Evolutionary conservation across 2,113 vertebrate genomes (phyloP).

Genomic region (Ramphastos sulfuratus): DNA sequence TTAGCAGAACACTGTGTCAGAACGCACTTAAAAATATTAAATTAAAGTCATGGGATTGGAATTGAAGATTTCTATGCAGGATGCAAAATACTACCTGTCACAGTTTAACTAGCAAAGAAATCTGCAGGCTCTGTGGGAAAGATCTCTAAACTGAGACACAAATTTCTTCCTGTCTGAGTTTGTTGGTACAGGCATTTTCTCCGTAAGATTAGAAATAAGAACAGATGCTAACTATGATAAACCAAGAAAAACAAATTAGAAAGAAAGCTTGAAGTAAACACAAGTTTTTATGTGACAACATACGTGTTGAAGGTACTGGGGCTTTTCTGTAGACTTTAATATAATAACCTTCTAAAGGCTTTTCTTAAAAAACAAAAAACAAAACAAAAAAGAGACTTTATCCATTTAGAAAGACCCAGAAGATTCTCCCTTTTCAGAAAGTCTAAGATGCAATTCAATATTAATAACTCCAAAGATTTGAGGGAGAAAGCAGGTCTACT

Average conservation of each 20-base stretch:
- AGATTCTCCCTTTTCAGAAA: neutral
- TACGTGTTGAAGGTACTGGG: neutral
- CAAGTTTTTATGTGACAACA: neutral
- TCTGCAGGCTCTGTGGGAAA: neutral
- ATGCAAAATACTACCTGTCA: constrained; percentile 8
- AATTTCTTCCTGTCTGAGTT: constrained; percentile 14
- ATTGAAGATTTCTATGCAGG: constrained; percentile 1
- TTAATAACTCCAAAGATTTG: neutral
- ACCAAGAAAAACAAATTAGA: constrained; percentile 52
- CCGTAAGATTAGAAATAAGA: constrained; percentile 37
- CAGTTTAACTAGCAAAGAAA: constrained; percentile 48
- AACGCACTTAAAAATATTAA: constrained; percentile 18
- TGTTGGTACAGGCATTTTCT: constrained; percentile 33
- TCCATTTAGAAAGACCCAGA: neutral
- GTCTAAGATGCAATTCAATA: neutral
- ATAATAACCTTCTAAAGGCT: neutral
- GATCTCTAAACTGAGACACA: neutral
- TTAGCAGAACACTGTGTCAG: constrained; percentile 40
- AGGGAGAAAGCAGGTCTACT: neutral
- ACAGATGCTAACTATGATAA: constrained; percentile 45
- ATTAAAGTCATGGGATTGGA: neutral
- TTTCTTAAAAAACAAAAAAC: neutral
- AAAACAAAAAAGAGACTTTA: neutral
- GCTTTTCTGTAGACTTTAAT: neutral
- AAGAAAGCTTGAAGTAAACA: constrained; percentile 1